Base-by-base conservation (phyloP, 2,888 invertebrate species). In the Drepana falcataria region DNA sequence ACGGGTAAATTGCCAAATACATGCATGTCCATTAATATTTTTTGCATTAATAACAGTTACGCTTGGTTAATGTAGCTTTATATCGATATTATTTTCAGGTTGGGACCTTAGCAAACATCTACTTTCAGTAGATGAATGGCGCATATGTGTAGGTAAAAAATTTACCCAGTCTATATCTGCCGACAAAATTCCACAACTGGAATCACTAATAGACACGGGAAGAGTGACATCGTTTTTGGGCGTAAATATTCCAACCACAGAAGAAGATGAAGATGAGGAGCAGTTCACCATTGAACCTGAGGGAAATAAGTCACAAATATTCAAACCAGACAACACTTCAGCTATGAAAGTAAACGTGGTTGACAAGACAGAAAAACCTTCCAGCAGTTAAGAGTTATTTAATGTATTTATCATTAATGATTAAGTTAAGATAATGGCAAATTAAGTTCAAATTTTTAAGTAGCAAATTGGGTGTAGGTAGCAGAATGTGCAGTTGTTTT, bases 21-120 rank as follows among this genome's bases (percentile, higher is more conserved):
- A 35, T 35, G 34, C 40, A n/a, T 48, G 33, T 3, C 48, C 6
- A 49, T 0, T 35, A 35, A 35, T 6, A 49, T 2, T 2, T 21
- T 21, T 37, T 7, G 35, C 35, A 3, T 37, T 37, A 21, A 5
- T 4, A 21, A 6, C 4, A 21, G 21, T 21, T 21, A 21, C 21
- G 0, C 21, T n/a, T 40, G 40, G 4, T 40, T 40, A 3, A 5
- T 49, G 7, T 9, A 47, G 21, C 21, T 49, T 41, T 3, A 37
- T 48, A 6, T 41, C 33, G 37, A 40, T 40, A 44, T n/a, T 51
- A 61, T 58, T 75, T 77, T 48, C 71, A 94, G 94, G 93, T 51
- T 94, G 94, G 94, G 83, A 87, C 53, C 79, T 92, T 33, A 85
- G 85, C 52, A 91, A 88, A 59, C 93, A 94, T 76, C 82, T 94